Evolutionary conservation across 2,797 vertebrate genomes (phyloP).

Genomic region (Xiphophorus birchmanni): DNA sequence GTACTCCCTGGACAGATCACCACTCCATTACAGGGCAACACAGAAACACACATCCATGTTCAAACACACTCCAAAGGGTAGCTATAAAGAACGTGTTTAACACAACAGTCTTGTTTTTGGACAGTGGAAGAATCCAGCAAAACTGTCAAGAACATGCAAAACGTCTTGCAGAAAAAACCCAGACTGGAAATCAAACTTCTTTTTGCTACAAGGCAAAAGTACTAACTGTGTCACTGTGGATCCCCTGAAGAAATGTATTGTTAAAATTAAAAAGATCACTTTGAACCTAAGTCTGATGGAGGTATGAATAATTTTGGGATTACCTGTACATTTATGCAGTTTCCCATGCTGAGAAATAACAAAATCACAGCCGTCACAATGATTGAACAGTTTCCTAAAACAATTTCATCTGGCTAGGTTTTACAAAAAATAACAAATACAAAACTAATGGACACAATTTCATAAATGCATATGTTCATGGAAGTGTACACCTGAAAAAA

Average conservation of each 20-base stretch:
- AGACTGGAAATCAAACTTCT: not conserved
- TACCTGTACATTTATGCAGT: not conserved
- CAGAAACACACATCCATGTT: not conserved
- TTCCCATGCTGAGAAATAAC: not conserved
- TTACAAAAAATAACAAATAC: conserved; percentile 6
- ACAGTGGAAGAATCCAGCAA: not conserved
- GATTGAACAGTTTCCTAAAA: not conserved
- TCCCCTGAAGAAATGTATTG: not conserved
- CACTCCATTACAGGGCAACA: not conserved
- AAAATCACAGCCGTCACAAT: not conserved
- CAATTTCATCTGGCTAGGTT: not conserved
- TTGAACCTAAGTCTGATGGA: not conserved
- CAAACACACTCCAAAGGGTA: not conserved
- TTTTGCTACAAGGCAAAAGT: not conserved
- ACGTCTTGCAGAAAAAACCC: not conserved
- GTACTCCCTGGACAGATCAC: not conserved
- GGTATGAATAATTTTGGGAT: not conserved
- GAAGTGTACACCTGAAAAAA: conserved; percentile 5
- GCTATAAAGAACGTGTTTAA: not conserved
- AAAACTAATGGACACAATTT: conserved; percentile 34
- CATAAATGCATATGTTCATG: conserved; percentile 25
- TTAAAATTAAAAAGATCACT: not conserved
- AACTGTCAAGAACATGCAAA: not conserved
- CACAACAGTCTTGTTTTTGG: not conserved
- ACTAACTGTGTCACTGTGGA: not conserved